phyloP scores from a whole-genome alignment of 1,140 invertebrate genomes.

The Papilio xuthus region DNA sequence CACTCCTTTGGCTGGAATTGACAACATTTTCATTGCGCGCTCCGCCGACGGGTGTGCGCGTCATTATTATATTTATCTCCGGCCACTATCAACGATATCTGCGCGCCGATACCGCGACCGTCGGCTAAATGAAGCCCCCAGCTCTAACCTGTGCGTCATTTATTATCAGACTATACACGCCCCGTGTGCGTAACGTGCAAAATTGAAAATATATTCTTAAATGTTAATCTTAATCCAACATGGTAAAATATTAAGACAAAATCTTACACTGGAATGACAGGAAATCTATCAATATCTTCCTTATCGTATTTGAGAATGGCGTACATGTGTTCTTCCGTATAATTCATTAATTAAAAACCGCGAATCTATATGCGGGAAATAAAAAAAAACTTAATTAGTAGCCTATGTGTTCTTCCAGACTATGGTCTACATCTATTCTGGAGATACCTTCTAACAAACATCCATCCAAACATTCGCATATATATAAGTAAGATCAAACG shows the following conservation, averaged over 20 bases:
- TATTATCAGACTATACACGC: slow-evolving; percentile 49
- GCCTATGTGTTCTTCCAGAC: no score
- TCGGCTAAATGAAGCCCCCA: slow-evolving; percentile 66
- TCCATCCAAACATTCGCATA: no score
- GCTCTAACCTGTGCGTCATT: slow-evolving; percentile 48
- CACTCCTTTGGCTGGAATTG: slow-evolving; percentile 32
- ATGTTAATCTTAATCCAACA: neutral
- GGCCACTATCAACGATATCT: slow-evolving; percentile 64
- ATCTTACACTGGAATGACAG: no score
- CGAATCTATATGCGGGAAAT: no score
- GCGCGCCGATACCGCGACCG: slow-evolving; percentile 53
- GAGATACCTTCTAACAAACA: no score
- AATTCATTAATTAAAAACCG: no score
- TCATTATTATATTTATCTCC: slow-evolving; percentile 74
- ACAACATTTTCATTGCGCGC: slow-evolving; percentile 23
- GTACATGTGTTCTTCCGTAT: no score
- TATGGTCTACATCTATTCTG: no score
- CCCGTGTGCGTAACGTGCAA: slow-evolving; percentile 40
- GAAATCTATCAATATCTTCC: no score
- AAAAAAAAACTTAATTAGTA: no score
- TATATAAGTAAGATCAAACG: no score
- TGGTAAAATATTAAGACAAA: no score
- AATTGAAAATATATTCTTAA: neutral
- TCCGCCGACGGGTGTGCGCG: slow-evolving; percentile 50
- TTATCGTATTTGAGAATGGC: neutral